These are phyloP conservation scores for Athalia rosae DNA, from an alignment of 2,888 invertebrate genomes.

Conservation along the genomic window DNA sequence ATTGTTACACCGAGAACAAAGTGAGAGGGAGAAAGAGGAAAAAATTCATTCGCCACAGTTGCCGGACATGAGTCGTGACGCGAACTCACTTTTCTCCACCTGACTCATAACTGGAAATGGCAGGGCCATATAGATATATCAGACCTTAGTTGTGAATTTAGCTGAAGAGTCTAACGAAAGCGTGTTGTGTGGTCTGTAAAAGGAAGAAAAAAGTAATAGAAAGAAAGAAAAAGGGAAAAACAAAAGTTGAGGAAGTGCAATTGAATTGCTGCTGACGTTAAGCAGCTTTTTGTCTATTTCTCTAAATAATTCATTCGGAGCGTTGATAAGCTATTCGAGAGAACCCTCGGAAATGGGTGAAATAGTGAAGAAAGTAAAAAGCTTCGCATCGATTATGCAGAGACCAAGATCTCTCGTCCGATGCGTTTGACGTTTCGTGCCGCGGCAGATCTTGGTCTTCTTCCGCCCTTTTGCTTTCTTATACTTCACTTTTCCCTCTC, in stretches of 20 bases:
- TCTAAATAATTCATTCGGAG: background rate
- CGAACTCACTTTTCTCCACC: background rate
- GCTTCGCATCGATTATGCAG: slow-evolving; percentile 29
- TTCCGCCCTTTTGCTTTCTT: slow-evolving; percentile 30
- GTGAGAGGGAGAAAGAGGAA: background rate
- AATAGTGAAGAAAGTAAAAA: slow-evolving; percentile 14
- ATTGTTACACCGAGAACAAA: background rate
- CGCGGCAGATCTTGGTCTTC: slow-evolving; percentile 5
- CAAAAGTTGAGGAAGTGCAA: no score
- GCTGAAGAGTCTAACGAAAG: background rate
- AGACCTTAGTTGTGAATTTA: background rate
- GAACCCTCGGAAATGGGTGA: background rate
- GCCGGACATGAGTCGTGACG: slow-evolving; percentile 3
- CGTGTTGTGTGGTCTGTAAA: background rate
- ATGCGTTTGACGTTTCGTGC: slow-evolving; percentile 38
- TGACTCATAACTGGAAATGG: background rate
- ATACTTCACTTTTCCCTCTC: slow-evolving; percentile 20
- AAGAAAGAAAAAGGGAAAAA: no score
- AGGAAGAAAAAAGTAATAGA: no score
- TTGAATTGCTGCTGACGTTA: no score
- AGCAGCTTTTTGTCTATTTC: background rate
- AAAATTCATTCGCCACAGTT: slow-evolving; percentile 17
- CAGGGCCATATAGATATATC: background rate
- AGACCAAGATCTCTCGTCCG: slow-evolving; percentile 28
- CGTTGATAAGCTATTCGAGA: background rate